Percentiles rank a stretch among this genome's conserved stretches.
These are phyloP conservation scores for Ochotona princeps DNA, from an alignment of 2,113 vertebrate species.

Conservation along the genomic window DNA sequence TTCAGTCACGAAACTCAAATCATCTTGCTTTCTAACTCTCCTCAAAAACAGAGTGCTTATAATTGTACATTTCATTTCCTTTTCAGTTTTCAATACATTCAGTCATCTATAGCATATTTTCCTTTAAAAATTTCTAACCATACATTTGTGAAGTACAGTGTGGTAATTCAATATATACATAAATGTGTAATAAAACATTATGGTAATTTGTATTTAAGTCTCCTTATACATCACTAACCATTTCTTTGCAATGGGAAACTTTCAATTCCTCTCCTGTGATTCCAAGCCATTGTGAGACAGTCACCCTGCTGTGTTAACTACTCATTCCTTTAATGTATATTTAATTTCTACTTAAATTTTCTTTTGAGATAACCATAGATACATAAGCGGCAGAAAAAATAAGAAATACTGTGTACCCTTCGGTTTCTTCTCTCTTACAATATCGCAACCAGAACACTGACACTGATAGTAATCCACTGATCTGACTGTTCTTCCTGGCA, in stretches of 20 bases:
- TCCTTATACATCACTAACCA: too few relatives aligned
- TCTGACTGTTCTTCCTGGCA: background rate
- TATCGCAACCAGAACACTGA: background rate
- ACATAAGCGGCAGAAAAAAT: background rate
- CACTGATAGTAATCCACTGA: background rate
- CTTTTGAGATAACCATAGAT: background rate
- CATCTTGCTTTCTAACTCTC: background rate
- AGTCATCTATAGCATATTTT: background rate
- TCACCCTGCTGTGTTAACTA: too few relatives aligned
- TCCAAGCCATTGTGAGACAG: too few relatives aligned
- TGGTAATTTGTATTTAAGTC: too few relatives aligned
- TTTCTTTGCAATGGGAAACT: too few relatives aligned
- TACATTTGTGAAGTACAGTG: too few relatives aligned
- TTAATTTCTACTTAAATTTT: conserved; percentile 12
- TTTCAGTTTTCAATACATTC: conserved; percentile 22
- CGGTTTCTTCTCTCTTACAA: background rate
- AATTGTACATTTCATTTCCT: background rate
- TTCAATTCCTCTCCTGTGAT: too few relatives aligned
- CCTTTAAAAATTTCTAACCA: too few relatives aligned
- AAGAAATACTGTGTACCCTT: background rate
- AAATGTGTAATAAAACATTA: too few relatives aligned
- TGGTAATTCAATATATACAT: too few relatives aligned
- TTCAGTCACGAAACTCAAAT: conserved; percentile 20
- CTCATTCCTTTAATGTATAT: background rate
- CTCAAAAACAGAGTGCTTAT: background rate